These are phyloP conservation scores for Lasiurus cinereus DNA, from an alignment of 2,113 vertebrate species.

Conservation along the genomic window DNA sequence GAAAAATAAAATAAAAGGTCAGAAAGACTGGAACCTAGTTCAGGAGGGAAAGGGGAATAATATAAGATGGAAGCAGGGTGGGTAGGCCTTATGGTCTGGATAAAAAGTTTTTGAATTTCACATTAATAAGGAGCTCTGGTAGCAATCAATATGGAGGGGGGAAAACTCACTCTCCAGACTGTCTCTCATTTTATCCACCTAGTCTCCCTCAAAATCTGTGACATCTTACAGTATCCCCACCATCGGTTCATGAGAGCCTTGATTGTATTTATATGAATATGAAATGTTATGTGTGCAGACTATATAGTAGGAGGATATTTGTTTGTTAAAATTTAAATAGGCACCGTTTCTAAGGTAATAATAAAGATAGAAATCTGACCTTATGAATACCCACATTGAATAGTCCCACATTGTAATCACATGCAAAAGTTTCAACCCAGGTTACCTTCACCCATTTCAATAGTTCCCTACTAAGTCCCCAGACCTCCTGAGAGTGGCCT, in stretches of 20 bases:
- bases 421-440: not conserved
- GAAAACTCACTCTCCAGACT: not conserved
- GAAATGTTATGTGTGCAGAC: not conserved
- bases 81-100: not conserved
- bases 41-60: not conserved
- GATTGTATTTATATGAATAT: not conserved
- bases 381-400: not conserved
- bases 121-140: not conserved
- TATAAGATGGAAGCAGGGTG: not conserved
- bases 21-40: not conserved
- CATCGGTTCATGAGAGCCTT: not conserved
- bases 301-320: not conserved
- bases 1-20: not conserved
- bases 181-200: not conserved
- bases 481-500: not conserved
- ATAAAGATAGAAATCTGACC: conserved; percentile 13
- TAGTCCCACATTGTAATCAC: not conserved
- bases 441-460: not conserved
- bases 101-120: not conserved
- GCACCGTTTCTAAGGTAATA: conserved; percentile 19
- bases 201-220: not conserved
- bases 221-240: not conserved
- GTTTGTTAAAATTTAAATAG: conserved; percentile 13
- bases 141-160: not conserved
- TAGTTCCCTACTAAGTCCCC: not conserved